Percentiles rank a stretch among this genome's conserved stretches.
Evolutionary conservation across 2,888 invertebrate species (phyloP).

Genomic region (Asteroscopus sphinx): DNA sequence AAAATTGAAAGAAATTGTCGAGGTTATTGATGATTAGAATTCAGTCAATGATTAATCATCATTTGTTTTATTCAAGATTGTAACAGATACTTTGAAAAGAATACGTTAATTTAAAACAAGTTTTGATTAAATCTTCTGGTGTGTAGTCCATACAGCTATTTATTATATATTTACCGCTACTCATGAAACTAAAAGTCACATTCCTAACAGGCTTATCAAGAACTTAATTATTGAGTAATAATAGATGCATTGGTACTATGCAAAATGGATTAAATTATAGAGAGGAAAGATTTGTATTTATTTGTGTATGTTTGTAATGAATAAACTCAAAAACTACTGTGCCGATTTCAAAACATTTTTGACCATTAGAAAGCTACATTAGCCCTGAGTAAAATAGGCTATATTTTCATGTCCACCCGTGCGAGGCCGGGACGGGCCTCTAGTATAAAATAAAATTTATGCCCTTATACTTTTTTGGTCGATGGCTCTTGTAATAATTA

Average conservation of each 20-base stretch:
- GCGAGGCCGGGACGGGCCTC: too few relatives aligned
- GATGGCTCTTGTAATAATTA: too few relatives aligned
- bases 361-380: too few relatives aligned
- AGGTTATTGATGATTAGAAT: constrained; percentile 30
- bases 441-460: too few relatives aligned
- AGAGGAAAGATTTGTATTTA: too few relatives aligned
- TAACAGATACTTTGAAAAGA: constrained; percentile 6
- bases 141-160: background rate
- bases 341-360: too few relatives aligned
- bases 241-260: background rate
- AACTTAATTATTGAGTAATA: constrained; percentile 1
- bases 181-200: constrained; percentile 1
- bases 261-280: too few relatives aligned
- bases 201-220: background rate
- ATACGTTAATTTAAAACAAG: constrained; percentile 7
- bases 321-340: too few relatives aligned
- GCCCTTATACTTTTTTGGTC: too few relatives aligned
- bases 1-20: constrained; percentile 39
- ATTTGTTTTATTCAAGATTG: constrained; percentile 12
- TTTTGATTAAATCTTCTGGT: background rate
- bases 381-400: too few relatives aligned
- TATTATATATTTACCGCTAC: background rate
- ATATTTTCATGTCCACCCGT: too few relatives aligned
- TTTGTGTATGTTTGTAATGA: too few relatives aligned
- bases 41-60: constrained; percentile 31